phyloP scores from a whole-genome alignment of 2,797 vertebrate species.

The Chelidonichthys spinosus region DNA sequence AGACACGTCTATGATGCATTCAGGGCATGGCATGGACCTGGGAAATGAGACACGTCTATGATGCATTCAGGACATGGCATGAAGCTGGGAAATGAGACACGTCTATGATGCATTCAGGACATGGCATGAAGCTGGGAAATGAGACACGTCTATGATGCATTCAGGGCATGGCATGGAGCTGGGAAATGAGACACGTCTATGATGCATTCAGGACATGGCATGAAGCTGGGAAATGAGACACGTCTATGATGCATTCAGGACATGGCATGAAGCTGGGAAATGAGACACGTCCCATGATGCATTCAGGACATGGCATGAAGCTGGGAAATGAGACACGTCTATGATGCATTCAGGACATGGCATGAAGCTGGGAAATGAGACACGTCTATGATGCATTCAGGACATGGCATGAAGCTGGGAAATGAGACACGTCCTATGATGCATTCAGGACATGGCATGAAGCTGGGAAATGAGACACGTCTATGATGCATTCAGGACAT shows the following conservation, averaged over 20 bases:
- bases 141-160: too few relatives aligned
- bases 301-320: neutral
- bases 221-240: constrained; percentile 75
- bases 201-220: neutral
- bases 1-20: too few relatives aligned
- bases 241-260: constrained; percentile 69
- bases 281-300: too few relatives aligned
- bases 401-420: neutral
- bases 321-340: too few relatives aligned
- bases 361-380: too few relatives aligned
- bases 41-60: too few relatives aligned
- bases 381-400: too few relatives aligned
- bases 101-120: neutral
- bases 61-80: neutral
- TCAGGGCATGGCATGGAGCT: neutral
- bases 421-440: too few relatives aligned
- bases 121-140: neutral
- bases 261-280: accelerated
- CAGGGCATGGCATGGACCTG: neutral
- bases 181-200: too few relatives aligned
- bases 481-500: neutral
- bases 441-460: neutral
- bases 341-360: neutral
- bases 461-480: too few relatives aligned
- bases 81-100: too few relatives aligned